Evolutionary conservation across 1,140 invertebrate genomes (phyloP), one percentile per base, ranked within the genome.

Genomic region (Octopus sinensis): DNA sequence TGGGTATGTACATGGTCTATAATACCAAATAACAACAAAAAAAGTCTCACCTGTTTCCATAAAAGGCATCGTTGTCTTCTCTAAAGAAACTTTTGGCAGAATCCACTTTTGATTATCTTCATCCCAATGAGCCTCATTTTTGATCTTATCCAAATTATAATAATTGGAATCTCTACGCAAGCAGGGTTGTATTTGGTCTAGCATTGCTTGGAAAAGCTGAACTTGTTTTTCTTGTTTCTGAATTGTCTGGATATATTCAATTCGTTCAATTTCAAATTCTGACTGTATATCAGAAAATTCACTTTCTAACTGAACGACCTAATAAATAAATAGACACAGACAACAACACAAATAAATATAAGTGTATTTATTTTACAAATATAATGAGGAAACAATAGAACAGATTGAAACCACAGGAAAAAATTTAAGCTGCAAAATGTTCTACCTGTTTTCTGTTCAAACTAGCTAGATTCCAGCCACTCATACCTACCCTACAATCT

Each of bases 201-300:
- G 83, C 43, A 96, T 62, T 7, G 87, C 84, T 76, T 93, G 92
- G 53, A 94, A 90, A 12, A 96, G 91, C 88, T 94, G 94, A 5
- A 94, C 86, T 85, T 95, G 93, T 85, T 93, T 93, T 76, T 96
- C 94, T 87, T 96, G 94, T 87, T 93, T 92, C 30, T 95, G 90
- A 73, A 96, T 96, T 4, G 95, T 95, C 88, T 96, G 96, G 75
- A 96, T 90, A 87, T 96, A 96, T 88, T 96, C 95, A 4, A 95
- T 93, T 12, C 95, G 89, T 87, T 96, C 95, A 80, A 93, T 92
- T 91, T 96, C 95, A 90, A 96, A 96, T 91, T 96, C 95, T 71
- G 94, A 93, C 84, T 96, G 95, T 3, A 96, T 90, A 90, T 96
- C 95, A 30, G 91, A 89, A 10, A 96, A 94, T 89, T 96, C 95